Percentiles rank a stretch among this genome's conserved stretches.
Conservation (phyloP, 2,113 vertebrate species). For the Bagarius yarrelli region DNA sequence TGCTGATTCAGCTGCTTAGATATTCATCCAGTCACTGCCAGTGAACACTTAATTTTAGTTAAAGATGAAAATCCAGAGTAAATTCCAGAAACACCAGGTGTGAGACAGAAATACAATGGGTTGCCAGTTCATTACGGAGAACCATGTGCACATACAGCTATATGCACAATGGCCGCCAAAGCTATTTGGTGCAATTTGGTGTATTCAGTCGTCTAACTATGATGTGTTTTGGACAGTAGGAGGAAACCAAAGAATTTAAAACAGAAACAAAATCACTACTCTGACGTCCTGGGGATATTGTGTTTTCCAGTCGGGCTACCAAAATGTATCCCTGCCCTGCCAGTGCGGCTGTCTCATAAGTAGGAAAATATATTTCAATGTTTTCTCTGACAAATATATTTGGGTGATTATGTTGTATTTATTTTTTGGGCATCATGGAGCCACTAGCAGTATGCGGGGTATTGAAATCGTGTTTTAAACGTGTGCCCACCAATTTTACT, state of each 20-base stretch:
- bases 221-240: not conserved
- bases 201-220: not conserved
- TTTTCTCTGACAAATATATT: no score
- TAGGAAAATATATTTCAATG: no score
- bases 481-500: no score
- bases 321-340: no score
- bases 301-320: no score
- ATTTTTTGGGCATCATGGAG: no score
- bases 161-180: not conserved
- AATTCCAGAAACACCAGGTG: not conserved
- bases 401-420: no score
- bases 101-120: not conserved
- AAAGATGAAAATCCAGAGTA: not conserved
- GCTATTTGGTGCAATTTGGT: not conserved
- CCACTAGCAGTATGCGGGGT: no score
- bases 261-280: no score
- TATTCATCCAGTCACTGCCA: not conserved
- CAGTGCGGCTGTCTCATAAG: no score
- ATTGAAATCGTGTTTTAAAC: no score
- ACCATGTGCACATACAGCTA: not conserved
- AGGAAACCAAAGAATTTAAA: not conserved
- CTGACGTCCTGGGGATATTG: no score
- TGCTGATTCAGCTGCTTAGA: constrained; percentile 10
- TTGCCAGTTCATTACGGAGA: not conserved
- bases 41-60: not conserved